A percentile compares a stretch with the other conserved stretches of the same genome.
Conservation (phyloP, 2,888 invertebrate genomes). For the Melanargia galathea region DNA sequence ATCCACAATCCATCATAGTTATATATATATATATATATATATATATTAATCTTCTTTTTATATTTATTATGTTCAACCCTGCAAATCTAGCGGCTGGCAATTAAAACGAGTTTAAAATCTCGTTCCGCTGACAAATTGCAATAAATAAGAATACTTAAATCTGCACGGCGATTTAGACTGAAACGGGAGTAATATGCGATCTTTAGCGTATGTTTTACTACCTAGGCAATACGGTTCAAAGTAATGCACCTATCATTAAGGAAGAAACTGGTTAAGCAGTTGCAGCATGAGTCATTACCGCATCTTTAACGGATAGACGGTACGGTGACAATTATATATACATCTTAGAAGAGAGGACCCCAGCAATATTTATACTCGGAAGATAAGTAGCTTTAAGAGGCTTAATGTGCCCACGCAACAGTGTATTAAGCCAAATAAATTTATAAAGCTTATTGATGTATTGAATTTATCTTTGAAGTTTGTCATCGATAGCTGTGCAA, state of each 20-base stretch:
- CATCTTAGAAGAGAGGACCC: constrained; percentile 22
- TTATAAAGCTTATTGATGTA: constrained; percentile 8
- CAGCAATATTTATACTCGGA: constrained; percentile 17
- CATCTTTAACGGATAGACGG: constrained; percentile 24
- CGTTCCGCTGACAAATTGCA: constrained; percentile 46
- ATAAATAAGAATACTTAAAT: constrained; percentile 43
- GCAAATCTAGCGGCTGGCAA: constrained; percentile 37
- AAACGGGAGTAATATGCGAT: constrained; percentile 30
- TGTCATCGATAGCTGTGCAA: background rate
- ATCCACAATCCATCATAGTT: no score
- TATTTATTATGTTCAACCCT: constrained; percentile 31
- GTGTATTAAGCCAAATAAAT: constrained; percentile 13
- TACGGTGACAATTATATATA: constrained; percentile 31
- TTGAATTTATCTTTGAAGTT: background rate
- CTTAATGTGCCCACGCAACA: constrained; percentile 10
- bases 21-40: background rate
- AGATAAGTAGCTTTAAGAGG: constrained; percentile 19
- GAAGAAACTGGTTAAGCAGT: constrained; percentile 27
- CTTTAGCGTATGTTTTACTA: constrained; percentile 14
- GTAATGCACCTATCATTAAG: constrained; percentile 17
- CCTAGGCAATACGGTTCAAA: constrained; percentile 16
- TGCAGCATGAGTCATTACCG: constrained; percentile 26
- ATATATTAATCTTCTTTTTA: no score
- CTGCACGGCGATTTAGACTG: constrained; percentile 33
- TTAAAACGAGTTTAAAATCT: constrained; percentile 48